Percentiles rank a stretch among this genome's conserved stretches.
phyloP scores from a whole-genome alignment of 2,113 vertebrate genomes.

The Seriola quinqueradiata region DNA sequence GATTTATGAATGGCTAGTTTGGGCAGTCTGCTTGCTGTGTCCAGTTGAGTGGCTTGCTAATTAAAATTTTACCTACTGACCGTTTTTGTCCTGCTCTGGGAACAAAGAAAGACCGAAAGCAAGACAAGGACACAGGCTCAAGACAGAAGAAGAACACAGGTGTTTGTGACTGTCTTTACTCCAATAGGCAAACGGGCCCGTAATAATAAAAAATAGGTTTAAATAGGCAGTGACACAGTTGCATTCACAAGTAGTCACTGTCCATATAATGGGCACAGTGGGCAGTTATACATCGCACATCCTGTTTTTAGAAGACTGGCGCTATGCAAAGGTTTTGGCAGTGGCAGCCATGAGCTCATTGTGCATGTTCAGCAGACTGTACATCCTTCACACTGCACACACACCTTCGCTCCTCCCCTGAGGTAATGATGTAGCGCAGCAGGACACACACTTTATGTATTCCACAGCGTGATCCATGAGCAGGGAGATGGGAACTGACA shows the following conservation, averaged over 20 bases:
- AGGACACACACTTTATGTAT: conserved; percentile 3
- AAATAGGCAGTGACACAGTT: too few relatives aligned
- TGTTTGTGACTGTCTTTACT: too few relatives aligned
- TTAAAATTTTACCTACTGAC: neutral
- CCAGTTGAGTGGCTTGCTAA: neutral
- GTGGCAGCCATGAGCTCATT: neutral
- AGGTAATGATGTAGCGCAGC: conserved; percentile 16
- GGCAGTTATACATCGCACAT: neutral
- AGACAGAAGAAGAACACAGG: neutral
- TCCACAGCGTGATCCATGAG: neutral
- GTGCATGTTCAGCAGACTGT: conserved; percentile 33
- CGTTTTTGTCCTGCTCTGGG: neutral
- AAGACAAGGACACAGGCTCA: neutral
- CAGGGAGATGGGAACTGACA: conserved; percentile 17
- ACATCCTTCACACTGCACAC: conserved; percentile 33
- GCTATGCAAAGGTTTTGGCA: neutral
- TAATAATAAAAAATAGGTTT: too few relatives aligned
- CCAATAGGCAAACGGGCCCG: too few relatives aligned
- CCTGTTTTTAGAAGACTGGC: neutral
- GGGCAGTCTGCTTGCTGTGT: conserved; percentile 8
- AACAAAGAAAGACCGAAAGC: neutral
- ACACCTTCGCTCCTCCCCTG: neutral
- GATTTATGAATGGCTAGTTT: conserved; percentile 10
- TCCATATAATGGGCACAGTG: too few relatives aligned
- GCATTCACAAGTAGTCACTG: too few relatives aligned